phyloP scores from a whole-genome alignment of 2,113 vertebrate species.

The Genyomyrus donnyi region DNA sequence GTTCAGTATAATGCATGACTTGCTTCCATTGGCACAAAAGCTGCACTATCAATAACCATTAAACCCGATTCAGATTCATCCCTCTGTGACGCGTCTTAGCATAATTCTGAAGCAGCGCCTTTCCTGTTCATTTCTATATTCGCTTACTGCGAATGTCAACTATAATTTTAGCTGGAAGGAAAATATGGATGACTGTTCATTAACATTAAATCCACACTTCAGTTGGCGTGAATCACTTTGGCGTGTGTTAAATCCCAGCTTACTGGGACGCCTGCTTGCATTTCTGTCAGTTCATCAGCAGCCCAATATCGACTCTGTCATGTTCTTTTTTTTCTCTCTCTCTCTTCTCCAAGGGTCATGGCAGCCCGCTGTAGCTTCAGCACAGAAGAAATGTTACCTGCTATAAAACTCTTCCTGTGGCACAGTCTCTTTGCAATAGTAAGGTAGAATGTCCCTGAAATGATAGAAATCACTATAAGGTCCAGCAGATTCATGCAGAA shows the following conservation, averaged over 20 bases:
- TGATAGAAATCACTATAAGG: slow-evolving; percentile 50
- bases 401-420: slow-evolving; percentile 23
- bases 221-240: slow-evolving; percentile 3
- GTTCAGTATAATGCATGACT: neutral
- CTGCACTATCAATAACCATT: slow-evolving; percentile 6
- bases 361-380: neutral
- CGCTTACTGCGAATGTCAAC: neutral
- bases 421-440: slow-evolving; percentile 37
- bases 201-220: slow-evolving; percentile 1
- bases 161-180: slow-evolving; percentile 8
- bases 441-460: slow-evolving; percentile 35
- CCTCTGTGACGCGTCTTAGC: slow-evolving; percentile 35
- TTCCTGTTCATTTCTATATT: slow-evolving; percentile 10
- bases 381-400: slow-evolving; percentile 18
- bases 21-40: neutral
- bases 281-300: neutral
- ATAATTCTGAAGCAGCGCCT: slow-evolving; percentile 27
- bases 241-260: neutral
- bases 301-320: neutral
- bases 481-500: slow-evolving; percentile 57
- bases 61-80: slow-evolving; percentile 21
- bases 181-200: neutral
- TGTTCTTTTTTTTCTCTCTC: neutral
- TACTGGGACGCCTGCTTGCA: neutral
- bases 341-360: neutral